Conservation (phyloP, 2,797 vertebrate genomes). For the Geotrypetes seraphini region DNA sequence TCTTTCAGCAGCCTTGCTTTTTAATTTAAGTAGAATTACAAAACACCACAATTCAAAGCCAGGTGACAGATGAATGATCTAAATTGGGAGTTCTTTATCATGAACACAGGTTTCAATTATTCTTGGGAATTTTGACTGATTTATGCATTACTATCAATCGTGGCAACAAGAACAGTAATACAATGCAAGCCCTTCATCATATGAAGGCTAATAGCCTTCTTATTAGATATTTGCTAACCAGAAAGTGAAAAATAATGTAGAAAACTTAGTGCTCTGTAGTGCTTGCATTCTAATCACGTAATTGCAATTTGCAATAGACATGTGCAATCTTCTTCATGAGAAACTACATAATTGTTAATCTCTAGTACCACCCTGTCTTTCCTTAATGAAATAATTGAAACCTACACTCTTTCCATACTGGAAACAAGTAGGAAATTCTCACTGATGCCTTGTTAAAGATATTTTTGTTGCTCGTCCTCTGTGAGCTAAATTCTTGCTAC, state of each 20-base stretch:
- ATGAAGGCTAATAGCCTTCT: constrained; percentile 2
- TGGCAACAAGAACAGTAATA: constrained; percentile 2
- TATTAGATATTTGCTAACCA: not conserved
- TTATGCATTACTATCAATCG: not conserved
- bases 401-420: too few species aligned
- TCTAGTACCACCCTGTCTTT: too few species aligned
- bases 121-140: not conserved
- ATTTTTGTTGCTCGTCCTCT: too few species aligned
- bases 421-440: too few species aligned
- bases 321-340: too few species aligned
- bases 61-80: constrained; percentile 1
- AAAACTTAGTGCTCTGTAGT: constrained; percentile 7
- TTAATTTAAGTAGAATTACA: not conserved
- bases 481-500: too few species aligned
- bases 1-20: not conserved
- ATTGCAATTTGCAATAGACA: too few species aligned
- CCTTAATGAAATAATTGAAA: too few species aligned
- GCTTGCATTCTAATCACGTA: constrained; percentile 1
- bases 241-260: not conserved
- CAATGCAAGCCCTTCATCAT: constrained; percentile 4
- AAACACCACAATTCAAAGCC: constrained; percentile 5
- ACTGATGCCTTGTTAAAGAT: too few species aligned
- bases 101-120: constrained; percentile 1
- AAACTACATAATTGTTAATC: too few species aligned
- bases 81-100: constrained; percentile 4